These are phyloP conservation scores for Parapsyche elsis DNA, from an alignment of 1,140 invertebrate species.

Conservation along the genomic window DNA sequence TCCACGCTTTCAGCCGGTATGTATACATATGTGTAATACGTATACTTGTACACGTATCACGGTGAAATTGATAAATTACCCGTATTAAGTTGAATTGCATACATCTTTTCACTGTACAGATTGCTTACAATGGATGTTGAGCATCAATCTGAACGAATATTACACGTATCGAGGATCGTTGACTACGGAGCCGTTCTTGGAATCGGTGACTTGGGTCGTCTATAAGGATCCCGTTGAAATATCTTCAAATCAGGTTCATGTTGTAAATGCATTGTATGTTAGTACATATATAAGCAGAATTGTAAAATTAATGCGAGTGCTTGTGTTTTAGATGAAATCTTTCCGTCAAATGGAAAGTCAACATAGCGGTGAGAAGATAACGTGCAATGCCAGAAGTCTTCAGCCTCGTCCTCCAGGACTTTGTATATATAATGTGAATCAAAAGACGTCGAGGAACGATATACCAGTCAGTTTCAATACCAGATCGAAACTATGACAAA, in stretches of 20 bases:
- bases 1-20: neutral
- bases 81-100: neutral
- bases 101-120: slow-evolving; percentile 56
- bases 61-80: neutral
- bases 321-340: slow-evolving; percentile 57
- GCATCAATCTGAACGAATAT: slow-evolving; percentile 63
- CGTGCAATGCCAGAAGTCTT: slow-evolving; percentile 60
- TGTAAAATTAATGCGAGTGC: neutral
- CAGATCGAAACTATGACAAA: slow-evolving; percentile 43
- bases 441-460: slow-evolving; percentile 31
- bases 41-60: neutral
- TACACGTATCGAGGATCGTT: slow-evolving; percentile 76
- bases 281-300: neutral
- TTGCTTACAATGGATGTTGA: slow-evolving; percentile 65
- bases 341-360: slow-evolving; percentile 60
- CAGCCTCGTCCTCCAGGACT: slow-evolving; percentile 57
- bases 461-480: slow-evolving; percentile 40
- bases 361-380: slow-evolving; percentile 58
- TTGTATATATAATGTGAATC: slow-evolving; percentile 59
- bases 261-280: slow-evolving; percentile 19
- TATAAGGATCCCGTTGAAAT: slow-evolving; percentile 75
- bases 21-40: neutral
- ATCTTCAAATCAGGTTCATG: slow-evolving; percentile 73
- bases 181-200: slow-evolving; percentile 72
- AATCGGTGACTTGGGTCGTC: slow-evolving; percentile 77